These are phyloP conservation scores for Mus spicilegus DNA, from an alignment of 2,113 vertebrate genomes.

Conservation along the genomic window DNA sequence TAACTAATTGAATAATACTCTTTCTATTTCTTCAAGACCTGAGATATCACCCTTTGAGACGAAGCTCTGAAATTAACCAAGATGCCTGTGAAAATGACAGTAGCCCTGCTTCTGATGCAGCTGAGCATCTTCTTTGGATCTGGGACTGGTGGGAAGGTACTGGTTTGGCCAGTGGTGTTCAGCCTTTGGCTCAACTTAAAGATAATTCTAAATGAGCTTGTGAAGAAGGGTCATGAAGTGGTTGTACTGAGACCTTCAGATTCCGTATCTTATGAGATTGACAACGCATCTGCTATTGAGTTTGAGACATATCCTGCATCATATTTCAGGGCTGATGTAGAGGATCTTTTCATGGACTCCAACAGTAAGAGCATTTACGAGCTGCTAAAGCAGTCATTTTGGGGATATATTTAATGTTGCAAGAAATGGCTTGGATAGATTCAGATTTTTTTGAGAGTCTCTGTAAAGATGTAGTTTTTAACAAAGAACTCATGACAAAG, in stretches of 20 bases:
- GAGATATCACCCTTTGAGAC: not conserved
- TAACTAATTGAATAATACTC: not conserved
- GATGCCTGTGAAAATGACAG: slow-evolving; percentile 69
- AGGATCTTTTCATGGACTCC: accelerated
- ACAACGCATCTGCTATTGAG: slow-evolving; percentile 67
- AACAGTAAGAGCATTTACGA: slow-evolving; percentile 58
- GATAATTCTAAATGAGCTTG: not conserved
- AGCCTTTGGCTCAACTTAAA: slow-evolving; percentile 82
- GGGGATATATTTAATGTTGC: slow-evolving; percentile 44
- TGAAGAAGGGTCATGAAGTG: slow-evolving; percentile 68
- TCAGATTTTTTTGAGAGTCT: not conserved
- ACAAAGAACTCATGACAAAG: slow-evolving; percentile 77
- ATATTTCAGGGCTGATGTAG: slow-evolving; percentile 75
- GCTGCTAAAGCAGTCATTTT: not conserved
- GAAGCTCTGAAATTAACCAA: slow-evolving; percentile 48
- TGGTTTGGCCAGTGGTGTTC: slow-evolving; percentile 89
- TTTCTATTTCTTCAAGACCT: not conserved
- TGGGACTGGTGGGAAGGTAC: slow-evolving; percentile 78
- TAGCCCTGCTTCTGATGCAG: slow-evolving; percentile 43
- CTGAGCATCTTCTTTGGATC: not conserved
- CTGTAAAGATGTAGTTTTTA: slow-evolving; percentile 74
- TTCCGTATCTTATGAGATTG: slow-evolving; percentile 79
- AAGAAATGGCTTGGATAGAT: accelerated
- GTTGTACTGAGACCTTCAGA: slow-evolving; percentile 83
- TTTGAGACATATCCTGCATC: slow-evolving; percentile 80